Conservation (phyloP, 1,140 invertebrate genomes). For the Paraescarpia echinospica region DNA sequence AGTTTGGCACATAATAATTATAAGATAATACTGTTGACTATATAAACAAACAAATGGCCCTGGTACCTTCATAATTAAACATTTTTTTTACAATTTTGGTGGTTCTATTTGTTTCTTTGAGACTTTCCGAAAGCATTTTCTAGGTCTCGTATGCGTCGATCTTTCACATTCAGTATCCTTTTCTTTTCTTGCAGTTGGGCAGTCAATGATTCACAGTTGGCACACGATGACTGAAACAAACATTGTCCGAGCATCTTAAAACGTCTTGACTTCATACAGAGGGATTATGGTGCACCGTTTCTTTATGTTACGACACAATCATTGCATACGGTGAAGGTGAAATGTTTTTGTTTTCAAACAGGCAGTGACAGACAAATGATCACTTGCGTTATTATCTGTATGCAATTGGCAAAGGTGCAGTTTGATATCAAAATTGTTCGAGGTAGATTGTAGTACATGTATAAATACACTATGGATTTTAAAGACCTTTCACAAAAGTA, state of each 20-base stretch:
- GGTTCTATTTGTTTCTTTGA: neutral
- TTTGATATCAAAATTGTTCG: too few relatives aligned
- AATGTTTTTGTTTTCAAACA: too few relatives aligned
- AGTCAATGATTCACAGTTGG: neutral
- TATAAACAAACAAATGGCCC: neutral
- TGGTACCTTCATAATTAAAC: neutral
- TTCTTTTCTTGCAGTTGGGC: neutral
- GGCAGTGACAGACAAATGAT: too few relatives aligned
- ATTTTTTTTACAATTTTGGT: neutral
- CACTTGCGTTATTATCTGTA: too few relatives aligned
- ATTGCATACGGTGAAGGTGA: too few relatives aligned
- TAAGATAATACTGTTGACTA: neutral
- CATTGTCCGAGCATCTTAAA: neutral
- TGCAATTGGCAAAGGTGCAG: too few relatives aligned
- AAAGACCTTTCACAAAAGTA: too few relatives aligned
- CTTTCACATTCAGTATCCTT: neutral
- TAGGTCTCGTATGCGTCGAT: neutral
- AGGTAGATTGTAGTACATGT: too few relatives aligned
- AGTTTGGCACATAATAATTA: neutral
- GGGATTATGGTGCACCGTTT: too few relatives aligned
- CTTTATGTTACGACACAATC: too few relatives aligned
- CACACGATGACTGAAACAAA: neutral
- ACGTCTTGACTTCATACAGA: too few relatives aligned
- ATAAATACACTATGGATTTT: too few relatives aligned
- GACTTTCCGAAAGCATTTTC: neutral